Evolutionary conservation across 2,797 vertebrate species (phyloP), one percentile per base, ranked within the genome.

Genomic region (Diplodus sargus): DNA sequence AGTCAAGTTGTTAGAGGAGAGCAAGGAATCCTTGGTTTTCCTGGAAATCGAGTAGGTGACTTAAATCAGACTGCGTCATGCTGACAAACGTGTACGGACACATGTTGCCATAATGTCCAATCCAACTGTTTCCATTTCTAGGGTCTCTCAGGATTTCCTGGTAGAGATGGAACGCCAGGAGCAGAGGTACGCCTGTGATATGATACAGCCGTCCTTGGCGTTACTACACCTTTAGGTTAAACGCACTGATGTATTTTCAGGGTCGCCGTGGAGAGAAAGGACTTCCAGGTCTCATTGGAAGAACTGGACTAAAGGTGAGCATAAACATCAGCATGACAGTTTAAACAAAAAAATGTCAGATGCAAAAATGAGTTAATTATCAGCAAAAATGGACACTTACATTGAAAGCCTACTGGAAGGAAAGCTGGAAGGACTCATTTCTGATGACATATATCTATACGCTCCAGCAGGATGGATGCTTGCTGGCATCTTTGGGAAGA

Each of bases 1-100:
- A 4, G 0, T 42, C 20, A 48, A 64, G 90, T 83, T 68, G 67
- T 78, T 3, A 97, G 97, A 81, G 96, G 97, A 88, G 95, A 97
- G 83, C 94, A 95, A 85, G 97, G 96, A 59, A 57, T 94, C 66
- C 78, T 83, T 82, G 96, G 97, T 81, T 94, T 96, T 74, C 94
- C 95, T 86, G 96, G 97, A 82, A 51, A 66, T 28, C 72, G 1
- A 93, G 97, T 97, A 93, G 89, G 93, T 74, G 25, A 70, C 39
- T 57, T 66, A 5, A 49, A 70, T 68, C 18, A 20, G 2, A 74
- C 20, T 58, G 13, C 3, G n/a, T 3, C 5, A 25, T 67, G 30
- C 5, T 51, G 30, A 81, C n/a, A 74, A 42, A 74, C n/a, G 64
- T 1, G 72, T 56, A 5, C 34, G 42, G 22, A 48, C 15, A 70